Conservation (phyloP, 2,888 invertebrate species). For the Agrochola litura region DNA sequence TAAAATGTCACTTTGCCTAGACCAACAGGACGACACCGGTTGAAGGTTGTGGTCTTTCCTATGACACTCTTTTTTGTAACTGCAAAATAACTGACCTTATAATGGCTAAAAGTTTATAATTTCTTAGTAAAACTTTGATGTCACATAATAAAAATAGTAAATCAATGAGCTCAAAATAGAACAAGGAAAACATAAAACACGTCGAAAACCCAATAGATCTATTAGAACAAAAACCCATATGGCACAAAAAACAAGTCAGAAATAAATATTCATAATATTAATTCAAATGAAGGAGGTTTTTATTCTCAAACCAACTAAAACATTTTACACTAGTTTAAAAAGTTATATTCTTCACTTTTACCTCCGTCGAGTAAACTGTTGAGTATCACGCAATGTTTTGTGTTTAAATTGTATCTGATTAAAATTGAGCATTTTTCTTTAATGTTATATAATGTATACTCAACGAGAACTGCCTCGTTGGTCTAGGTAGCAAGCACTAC, state of each 20-base stretch:
- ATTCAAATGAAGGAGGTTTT: conserved; percentile 13
- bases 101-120: not conserved
- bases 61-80: too few relatives aligned
- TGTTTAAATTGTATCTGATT: conserved; percentile 18
- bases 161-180: conserved; percentile 21
- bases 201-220: conserved; percentile 11
- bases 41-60: too few relatives aligned
- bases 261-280: conserved; percentile 7
- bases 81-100: not conserved
- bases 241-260: not conserved
- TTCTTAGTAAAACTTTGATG: not conserved
- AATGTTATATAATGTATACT: not conserved
- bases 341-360: conserved; percentile 14
- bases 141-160: too few relatives aligned
- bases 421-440: conserved; percentile 4
- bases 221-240: conserved; percentile 13
- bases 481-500: not conserved
- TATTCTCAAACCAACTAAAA: not conserved
- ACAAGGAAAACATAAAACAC: conserved; percentile 29
- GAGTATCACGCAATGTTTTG: conserved; percentile 32
- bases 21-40: too few relatives aligned
- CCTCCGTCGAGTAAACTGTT: not conserved
- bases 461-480: not conserved
- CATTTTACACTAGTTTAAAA: not conserved
- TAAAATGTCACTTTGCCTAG: too few relatives aligned